These are phyloP conservation scores for Gastrophryne carolinensis DNA, from an alignment of 2,797 vertebrate species.

Conservation along the genomic window DNA sequence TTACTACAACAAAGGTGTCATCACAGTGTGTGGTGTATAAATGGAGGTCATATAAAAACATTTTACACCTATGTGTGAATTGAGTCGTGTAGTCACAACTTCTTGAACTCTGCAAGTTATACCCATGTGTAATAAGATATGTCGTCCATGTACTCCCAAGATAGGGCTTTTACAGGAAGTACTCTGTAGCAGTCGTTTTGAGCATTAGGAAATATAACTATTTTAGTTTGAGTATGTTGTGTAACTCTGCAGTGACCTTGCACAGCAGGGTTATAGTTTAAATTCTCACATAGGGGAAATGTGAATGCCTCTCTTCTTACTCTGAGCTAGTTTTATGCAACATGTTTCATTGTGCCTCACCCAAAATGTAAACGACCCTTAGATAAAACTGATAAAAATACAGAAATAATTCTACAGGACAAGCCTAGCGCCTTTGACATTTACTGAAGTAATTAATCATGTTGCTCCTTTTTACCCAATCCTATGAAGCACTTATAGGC, in stretches of 20 bases:
- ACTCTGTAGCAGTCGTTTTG: too few relatives aligned
- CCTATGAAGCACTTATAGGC: slow-evolving; percentile 9
- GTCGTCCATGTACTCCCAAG: too few relatives aligned
- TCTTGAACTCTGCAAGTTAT: too few relatives aligned
- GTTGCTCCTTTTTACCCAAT: slow-evolving; percentile 32
- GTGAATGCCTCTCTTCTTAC: background rate
- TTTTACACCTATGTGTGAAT: too few relatives aligned
- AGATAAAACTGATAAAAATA: slow-evolving; percentile 31
- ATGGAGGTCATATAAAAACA: too few relatives aligned
- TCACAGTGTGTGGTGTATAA: too few relatives aligned
- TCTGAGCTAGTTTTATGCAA: background rate
- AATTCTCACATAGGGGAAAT: background rate
- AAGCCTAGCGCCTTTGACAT: slow-evolving; percentile 36
- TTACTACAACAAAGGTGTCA: too few relatives aligned
- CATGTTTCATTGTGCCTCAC: background rate
- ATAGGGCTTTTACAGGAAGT: too few relatives aligned
- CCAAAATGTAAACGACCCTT: background rate
- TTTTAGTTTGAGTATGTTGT: background rate
- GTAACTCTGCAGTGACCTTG: background rate
- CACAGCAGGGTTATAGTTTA: background rate
- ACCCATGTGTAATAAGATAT: too few relatives aligned
- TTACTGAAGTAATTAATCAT: slow-evolving; percentile 41
- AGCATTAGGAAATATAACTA: too few relatives aligned
- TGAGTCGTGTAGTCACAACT: too few relatives aligned
- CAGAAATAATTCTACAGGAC: slow-evolving; percentile 21